Evolutionary conservation across 2,888 invertebrate species (phyloP), one percentile per base, ranked within the genome.

Genomic region (Brenthis hecate): DNA sequence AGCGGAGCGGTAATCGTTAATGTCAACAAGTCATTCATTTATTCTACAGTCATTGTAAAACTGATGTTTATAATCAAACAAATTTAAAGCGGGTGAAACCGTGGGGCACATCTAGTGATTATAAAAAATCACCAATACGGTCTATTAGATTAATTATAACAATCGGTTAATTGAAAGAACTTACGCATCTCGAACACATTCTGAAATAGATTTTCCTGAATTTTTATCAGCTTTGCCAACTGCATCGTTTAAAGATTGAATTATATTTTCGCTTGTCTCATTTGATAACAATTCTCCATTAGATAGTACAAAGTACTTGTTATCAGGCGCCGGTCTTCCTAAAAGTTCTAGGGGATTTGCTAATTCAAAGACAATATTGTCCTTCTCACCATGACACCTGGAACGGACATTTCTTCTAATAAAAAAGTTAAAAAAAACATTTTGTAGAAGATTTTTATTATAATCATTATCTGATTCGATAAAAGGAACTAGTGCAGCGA

Each of bases 301-400:
- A 0, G 93, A 91, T 1, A 82, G 76, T 0, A 91, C 65, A 65
- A 80, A 89, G 75, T 78, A 87, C 55, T 77, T 85, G 60, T 83
- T 78, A 19, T 84, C 82, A 1, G 84, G 80, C 2, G 81, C 78
- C 2, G 89, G 86, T 76, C 80, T 80, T 0, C 85, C 89, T 0
- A 93, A 77, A 1, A 92, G 81, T 36, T 79, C 86, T 3, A 92
- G 76, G 14, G 94, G 87, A 72, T 92, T 87, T 0, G 94, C 94
- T 60, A 94, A 79, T 55, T 94, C 88, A 76, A 91, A 95, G 0
- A 95, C 94, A 32, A 93, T 77, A 83, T 96, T 95, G 58, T 90
- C 92, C 80, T 94, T 87, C 80, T 96, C 95, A 0, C 96, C 96
- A 75, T 96, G 96, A 67, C 96, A 94, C 93, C 93, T 93, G 75